Evolutionary conservation across 2,113 vertebrate species (phyloP).

Genomic region (Struthidea cinerea): DNA sequence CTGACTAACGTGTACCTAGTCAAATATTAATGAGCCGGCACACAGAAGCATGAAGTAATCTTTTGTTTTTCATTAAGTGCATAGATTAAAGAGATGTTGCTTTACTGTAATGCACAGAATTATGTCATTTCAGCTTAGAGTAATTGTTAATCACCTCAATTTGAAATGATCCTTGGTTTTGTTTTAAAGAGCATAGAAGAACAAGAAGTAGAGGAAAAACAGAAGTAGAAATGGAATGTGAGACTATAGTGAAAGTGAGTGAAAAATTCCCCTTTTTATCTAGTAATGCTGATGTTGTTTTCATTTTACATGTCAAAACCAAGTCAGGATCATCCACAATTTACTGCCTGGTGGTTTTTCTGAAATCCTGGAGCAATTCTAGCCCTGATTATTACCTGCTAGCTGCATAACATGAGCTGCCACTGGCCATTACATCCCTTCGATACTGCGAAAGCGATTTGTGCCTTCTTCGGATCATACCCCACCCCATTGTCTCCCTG

Average conservation of each 20-base stretch:
- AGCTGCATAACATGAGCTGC: conserved; percentile 23
- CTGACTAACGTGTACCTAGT: background rate
- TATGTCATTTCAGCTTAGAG: conserved; percentile 64
- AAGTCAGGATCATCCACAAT: conserved; percentile 30
- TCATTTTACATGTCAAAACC: conserved; percentile 59
- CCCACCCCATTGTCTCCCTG: conserved; percentile 33
- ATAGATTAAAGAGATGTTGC: conserved; percentile 50
- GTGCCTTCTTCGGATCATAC: conserved; percentile 13
- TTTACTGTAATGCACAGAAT: conserved; percentile 62
- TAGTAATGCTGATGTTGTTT: conserved; percentile 68
- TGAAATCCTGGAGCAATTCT: conserved; percentile 1
- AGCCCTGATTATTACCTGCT: conserved; percentile 25
- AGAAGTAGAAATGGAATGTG: conserved; percentile 74
- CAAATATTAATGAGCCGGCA: conserved; percentile 14
- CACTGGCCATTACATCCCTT: conserved; percentile 17
- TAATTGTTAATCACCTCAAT: conserved; percentile 52
- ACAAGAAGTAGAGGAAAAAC: conserved; percentile 74
- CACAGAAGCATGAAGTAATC: conserved; percentile 29
- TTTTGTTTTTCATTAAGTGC: conserved; percentile 48
- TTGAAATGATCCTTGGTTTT: conserved; percentile 73
- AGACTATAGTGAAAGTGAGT: conserved; percentile 75
- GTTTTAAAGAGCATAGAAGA: conserved; percentile 76
- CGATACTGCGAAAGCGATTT: background rate
- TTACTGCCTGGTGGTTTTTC: conserved; percentile 42
- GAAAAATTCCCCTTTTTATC: conserved; percentile 70